Conservation (phyloP, 1,140 invertebrate genomes). For the Diuraphis noxia region DNA sequence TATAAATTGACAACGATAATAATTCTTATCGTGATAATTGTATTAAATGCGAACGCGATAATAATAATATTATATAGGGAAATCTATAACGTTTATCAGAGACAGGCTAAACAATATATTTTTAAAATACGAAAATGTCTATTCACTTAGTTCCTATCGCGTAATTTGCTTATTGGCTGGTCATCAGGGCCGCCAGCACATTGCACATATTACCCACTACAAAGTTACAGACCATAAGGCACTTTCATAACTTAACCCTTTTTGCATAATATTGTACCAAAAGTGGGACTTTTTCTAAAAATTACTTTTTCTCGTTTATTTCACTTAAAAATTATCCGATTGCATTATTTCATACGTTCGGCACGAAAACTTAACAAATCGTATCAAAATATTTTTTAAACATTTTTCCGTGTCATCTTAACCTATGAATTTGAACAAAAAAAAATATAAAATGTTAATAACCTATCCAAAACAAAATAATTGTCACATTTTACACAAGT, state of each 20-base stretch:
- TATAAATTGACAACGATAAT: not conserved
- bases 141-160: not conserved
- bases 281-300: too few relatives aligned
- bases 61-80: not conserved
- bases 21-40: not conserved
- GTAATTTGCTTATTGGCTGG: not conserved
- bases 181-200: too few relatives aligned
- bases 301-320: too few relatives aligned
- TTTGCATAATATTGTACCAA: too few relatives aligned
- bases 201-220: too few relatives aligned
- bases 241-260: not conserved
- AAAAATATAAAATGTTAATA: too few relatives aligned
- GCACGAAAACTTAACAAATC: too few relatives aligned
- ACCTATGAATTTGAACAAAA: too few relatives aligned
- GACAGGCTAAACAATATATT: not conserved
- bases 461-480: not conserved
- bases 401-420: too few relatives aligned
- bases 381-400: too few relatives aligned
- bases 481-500: not conserved
- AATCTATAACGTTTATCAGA: not conserved
- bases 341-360: too few relatives aligned
- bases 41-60: not conserved
- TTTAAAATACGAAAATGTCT: not conserved
- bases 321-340: too few relatives aligned
- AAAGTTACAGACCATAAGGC: not conserved